Evolutionary conservation across 2,888 invertebrate species (phyloP).

Genomic region (Drosophila monieri): DNA sequence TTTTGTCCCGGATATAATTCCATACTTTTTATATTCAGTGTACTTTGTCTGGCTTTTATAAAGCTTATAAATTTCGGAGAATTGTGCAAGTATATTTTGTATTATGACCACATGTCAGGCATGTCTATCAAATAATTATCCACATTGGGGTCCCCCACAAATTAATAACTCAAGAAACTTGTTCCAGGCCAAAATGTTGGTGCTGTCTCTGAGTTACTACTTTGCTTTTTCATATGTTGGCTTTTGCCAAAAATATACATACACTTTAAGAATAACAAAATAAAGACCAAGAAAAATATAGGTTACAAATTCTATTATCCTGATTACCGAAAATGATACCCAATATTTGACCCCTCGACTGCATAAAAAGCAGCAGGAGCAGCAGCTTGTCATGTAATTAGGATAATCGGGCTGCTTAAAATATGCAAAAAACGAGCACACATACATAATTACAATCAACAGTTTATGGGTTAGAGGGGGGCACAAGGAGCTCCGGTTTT

Average conservation of each 20-base stretch:
- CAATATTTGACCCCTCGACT: background rate
- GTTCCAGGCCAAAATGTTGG: conserved; percentile 18
- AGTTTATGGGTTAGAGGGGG: conserved; percentile 58
- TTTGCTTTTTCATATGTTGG: conserved; percentile 22
- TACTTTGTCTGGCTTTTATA: background rate
- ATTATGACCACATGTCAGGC: conserved; percentile 9
- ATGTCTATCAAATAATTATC: conserved; percentile 6
- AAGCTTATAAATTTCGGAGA: conserved; percentile 2
- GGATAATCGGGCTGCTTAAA: conserved; percentile 60
- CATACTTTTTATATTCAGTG: background rate
- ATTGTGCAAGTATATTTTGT: conserved; percentile 4
- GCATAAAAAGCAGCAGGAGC: background rate
- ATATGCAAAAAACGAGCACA: conserved; percentile 60
- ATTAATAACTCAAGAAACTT: conserved; percentile 16
- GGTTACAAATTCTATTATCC: background rate
- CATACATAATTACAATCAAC: conserved; percentile 49
- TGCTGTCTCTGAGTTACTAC: conserved; percentile 7
- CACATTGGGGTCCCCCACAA: conserved; percentile 16
- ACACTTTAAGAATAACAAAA: background rate
- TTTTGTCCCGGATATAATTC: background rate
- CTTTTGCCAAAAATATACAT: conserved; percentile 18
- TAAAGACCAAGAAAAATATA: background rate
- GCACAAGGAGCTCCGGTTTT: conserved; percentile 29
- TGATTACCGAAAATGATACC: conserved; percentile 2
- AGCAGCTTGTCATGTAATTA: conserved; percentile 56